A percentile compares a stretch with the other conserved stretches of the same genome.
These are phyloP conservation scores for Tethya wilhelma DNA, from an alignment of 37 sponge, comb jelly and placozoan genomes.

Conservation along the genomic window DNA sequence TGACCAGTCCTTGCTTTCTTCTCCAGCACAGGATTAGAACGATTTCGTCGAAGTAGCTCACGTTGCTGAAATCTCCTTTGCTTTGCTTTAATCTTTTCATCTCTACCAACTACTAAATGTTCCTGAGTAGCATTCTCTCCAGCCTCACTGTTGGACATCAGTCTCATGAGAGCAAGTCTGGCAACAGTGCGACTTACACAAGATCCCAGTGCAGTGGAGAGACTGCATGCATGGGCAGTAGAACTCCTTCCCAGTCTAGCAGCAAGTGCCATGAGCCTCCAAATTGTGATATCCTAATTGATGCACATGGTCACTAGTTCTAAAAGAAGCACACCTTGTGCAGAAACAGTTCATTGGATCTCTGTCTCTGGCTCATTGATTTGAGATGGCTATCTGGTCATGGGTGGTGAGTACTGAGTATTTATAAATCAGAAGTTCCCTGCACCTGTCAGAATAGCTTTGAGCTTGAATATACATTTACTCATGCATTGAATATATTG, in stretches of 20 bases:
- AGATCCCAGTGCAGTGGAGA: no score
- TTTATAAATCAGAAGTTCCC: no score
- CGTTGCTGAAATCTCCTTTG: not conserved
- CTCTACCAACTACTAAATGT: not conserved
- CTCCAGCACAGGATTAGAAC: slow-evolving; percentile 59
- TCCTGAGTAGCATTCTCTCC: not conserved
- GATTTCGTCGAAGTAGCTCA: slow-evolving; percentile 25
- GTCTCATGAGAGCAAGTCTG: no score
- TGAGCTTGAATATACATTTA: no score
- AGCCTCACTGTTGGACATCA: not conserved
- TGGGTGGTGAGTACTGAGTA: slow-evolving; percentile 25
- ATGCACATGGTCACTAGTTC: slow-evolving; percentile 5
- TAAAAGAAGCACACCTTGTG: not conserved
- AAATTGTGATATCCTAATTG: not conserved
- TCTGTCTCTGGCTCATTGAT: not conserved
- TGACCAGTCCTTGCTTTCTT: slow-evolving; percentile 35
- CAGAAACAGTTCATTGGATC: not conserved
- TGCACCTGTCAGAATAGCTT: no score
- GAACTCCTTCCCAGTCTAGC: not conserved
- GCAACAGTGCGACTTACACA: no score
- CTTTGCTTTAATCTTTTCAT: not conserved
- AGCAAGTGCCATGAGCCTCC: not conserved
- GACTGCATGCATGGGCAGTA: not conserved
- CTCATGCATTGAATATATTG: not conserved
- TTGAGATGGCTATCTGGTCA: slow-evolving; percentile 11